phyloP scores from a whole-genome alignment of 2,113 vertebrate species.

The Onychostruthus taczanowskii region DNA sequence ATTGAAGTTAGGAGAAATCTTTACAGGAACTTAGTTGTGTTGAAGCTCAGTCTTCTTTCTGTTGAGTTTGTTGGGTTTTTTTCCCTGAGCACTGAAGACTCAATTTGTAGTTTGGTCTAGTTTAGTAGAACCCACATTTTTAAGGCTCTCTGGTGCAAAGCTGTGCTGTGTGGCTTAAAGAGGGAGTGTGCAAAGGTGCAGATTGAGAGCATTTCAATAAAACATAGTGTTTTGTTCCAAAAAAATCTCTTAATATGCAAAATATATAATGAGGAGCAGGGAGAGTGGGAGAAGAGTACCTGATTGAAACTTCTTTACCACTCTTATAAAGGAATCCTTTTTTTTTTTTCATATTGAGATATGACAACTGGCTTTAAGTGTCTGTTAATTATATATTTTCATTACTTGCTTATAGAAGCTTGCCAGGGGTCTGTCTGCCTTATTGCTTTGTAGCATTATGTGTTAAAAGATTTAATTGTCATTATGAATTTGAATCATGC shows the following conservation, averaged over 20 bases:
- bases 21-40: background rate
- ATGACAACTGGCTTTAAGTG: background rate
- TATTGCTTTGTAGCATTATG: background rate
- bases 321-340: background rate
- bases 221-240: background rate
- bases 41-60: background rate
- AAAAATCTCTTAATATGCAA: background rate
- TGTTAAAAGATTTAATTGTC: background rate
- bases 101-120: background rate
- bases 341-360: background rate
- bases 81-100: background rate
- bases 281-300: background rate
- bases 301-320: background rate
- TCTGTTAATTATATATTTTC: background rate
- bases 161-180: background rate
- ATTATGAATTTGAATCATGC: background rate
- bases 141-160: background rate
- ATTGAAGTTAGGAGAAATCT: background rate
- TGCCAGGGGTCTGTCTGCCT: background rate
- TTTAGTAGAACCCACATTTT: background rate
- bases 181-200: background rate
- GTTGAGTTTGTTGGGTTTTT: background rate
- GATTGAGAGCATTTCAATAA: background rate
- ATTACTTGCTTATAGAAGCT: background rate
- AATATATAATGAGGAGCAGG: background rate